These are phyloP conservation scores for Cheilosia urbana DNA, from an alignment of 2,888 invertebrate species.

Conservation along the genomic window DNA sequence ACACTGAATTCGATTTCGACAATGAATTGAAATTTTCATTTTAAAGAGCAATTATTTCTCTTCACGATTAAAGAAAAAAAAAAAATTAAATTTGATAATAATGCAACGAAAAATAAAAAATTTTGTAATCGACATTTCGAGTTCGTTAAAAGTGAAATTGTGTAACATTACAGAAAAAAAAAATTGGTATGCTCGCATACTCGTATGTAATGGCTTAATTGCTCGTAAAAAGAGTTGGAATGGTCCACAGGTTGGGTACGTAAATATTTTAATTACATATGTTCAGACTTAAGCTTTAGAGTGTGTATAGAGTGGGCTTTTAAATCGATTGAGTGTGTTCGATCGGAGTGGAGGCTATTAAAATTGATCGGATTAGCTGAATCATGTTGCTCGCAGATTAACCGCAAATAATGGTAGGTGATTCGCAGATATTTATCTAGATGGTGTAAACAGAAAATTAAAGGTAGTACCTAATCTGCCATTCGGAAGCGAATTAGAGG, in stretches of 20 bases:
- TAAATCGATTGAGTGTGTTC: slow-evolving; percentile 21
- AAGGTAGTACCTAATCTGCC: background rate
- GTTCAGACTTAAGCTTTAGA: slow-evolving; percentile 14
- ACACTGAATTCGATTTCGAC: slow-evolving; percentile 50
- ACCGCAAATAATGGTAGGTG: background rate
- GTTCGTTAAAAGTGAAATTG: slow-evolving; percentile 59
- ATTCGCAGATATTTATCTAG: background rate
- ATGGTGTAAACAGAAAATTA: background rate
- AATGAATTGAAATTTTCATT: slow-evolving; percentile 32
- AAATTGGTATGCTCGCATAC: background rate
- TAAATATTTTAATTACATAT: slow-evolving; percentile 54
- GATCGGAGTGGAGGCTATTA: background rate
- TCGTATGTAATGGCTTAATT: slow-evolving; percentile 32
- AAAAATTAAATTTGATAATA: slow-evolving; percentile 28
- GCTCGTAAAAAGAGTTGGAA: slow-evolving; percentile 8
- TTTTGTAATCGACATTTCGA: slow-evolving; percentile 52
- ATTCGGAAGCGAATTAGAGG: no score
- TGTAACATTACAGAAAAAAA: slow-evolving; percentile 32
- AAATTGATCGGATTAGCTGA: slow-evolving; percentile 4
- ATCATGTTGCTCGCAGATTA: background rate
- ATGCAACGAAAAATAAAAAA: slow-evolving; percentile 33
- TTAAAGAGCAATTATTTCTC: slow-evolving; percentile 52
- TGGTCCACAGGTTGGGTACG: slow-evolving; percentile 35
- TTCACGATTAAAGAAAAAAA: slow-evolving; percentile 6
- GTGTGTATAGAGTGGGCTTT: background rate